Evolutionary conservation across 2,888 invertebrate genomes (phyloP).

Genomic region (Deilephila elpenor): DNA sequence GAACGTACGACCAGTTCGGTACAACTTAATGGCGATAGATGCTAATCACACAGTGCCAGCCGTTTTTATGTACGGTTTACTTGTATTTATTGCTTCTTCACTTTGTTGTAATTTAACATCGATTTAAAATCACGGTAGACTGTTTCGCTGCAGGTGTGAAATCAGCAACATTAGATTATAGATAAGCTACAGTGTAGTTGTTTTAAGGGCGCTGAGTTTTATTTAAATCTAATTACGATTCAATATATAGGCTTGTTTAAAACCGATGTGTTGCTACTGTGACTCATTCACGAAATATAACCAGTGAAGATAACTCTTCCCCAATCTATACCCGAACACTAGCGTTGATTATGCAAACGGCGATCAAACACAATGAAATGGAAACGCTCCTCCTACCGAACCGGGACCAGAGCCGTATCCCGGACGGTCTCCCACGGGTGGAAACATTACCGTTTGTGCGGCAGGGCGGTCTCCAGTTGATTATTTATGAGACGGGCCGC

Average conservation of each 20-base stretch:
- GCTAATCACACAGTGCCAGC: constrained; percentile 31
- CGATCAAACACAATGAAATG: not conserved
- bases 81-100: constrained; percentile 29
- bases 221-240: not conserved
- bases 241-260: not conserved
- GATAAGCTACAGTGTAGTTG: not conserved
- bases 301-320: not conserved
- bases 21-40: constrained; percentile 31
- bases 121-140: constrained; percentile 37
- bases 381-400: constrained; percentile 2
- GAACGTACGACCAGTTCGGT: constrained; percentile 26
- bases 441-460: constrained; percentile 62
- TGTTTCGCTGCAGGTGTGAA: constrained; percentile 39
- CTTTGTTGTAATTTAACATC: constrained; percentile 18
- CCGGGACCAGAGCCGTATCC: constrained; percentile 45
- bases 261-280: not conserved
- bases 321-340: not conserved
- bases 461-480: constrained; percentile 63
- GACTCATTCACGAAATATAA: not conserved
- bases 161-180: not conserved
- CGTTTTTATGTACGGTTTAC: constrained; percentile 30
- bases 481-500: constrained; percentile 73
- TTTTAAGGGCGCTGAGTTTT: too few relatives aligned
- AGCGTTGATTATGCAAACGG: not conserved
- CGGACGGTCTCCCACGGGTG: constrained; percentile 55